A percentile compares a stretch with the other conserved stretches of the same genome.
These are phyloP conservation scores for Sebastes fasciatus DNA, from an alignment of 2,113 vertebrate species.

Conservation along the genomic window DNA sequence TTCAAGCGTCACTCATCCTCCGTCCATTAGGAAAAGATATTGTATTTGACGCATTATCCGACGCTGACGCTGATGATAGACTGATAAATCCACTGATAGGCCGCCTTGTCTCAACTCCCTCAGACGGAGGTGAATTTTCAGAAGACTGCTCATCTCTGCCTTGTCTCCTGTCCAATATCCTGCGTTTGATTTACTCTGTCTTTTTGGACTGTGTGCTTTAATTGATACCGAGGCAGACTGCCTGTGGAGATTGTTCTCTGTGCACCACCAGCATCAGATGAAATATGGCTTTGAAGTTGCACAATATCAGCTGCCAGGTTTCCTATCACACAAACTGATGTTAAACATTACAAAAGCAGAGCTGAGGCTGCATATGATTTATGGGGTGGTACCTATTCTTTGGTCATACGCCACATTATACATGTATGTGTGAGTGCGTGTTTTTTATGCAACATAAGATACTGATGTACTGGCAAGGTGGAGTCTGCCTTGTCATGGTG, in stretches of 20 bases:
- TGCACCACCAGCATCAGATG: conserved; percentile 11
- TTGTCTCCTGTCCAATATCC: conserved; percentile 36
- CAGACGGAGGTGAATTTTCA: conserved; percentile 29
- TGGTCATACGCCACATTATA: conserved; percentile 34
- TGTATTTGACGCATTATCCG: conserved; percentile 56
- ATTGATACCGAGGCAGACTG: conserved; percentile 44
- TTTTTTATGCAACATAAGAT: conserved; percentile 45
- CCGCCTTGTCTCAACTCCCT: conserved; percentile 41
- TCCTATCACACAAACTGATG: conserved; percentile 26
- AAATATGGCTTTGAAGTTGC: conserved; percentile 54
- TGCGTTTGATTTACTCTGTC: conserved; percentile 56
- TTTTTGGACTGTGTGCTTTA: conserved; percentile 45
- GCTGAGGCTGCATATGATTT: conserved; percentile 27
- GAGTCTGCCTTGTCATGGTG: conserved; percentile 52
- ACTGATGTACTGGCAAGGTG: conserved; percentile 59
- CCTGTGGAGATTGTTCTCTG: conserved; percentile 28
- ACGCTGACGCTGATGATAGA: conserved; percentile 31
- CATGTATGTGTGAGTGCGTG: background rate
- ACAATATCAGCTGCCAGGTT: conserved; percentile 36
- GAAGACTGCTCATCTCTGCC: conserved; percentile 30
- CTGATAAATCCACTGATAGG: conserved; percentile 44
- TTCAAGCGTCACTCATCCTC: conserved; percentile 42
- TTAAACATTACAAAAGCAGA: conserved; percentile 20
- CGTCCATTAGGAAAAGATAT: conserved; percentile 39
- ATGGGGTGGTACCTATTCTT: conserved; percentile 32